phyloP scores from a whole-genome alignment of 2,113 vertebrate species.

The Apus apus region DNA sequence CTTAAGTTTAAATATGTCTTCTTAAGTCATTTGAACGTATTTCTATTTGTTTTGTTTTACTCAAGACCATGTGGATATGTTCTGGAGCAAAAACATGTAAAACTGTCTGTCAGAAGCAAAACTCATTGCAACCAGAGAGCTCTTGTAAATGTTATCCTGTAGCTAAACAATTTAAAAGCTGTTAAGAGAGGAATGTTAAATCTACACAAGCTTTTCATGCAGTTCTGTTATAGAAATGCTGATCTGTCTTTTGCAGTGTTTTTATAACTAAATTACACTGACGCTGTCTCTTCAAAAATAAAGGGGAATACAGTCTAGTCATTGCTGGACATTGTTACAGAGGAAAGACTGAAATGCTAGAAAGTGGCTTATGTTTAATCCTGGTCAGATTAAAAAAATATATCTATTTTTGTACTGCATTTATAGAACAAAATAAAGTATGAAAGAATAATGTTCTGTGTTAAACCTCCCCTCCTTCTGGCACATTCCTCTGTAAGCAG shows the following conservation, averaged over 20 bases:
- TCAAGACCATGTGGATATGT: neutral
- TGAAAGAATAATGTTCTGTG: neutral
- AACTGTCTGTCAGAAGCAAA: neutral
- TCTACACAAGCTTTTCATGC: neutral
- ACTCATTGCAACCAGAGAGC: neutral
- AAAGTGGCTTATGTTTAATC: constrained; percentile 13
- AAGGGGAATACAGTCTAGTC: neutral
- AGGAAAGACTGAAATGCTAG: neutral
- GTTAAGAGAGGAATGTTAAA: neutral
- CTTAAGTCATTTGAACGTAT: neutral
- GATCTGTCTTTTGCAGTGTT: neutral
- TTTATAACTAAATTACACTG: neutral
- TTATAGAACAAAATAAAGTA: constrained; percentile 44
- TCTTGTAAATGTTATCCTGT: neutral
- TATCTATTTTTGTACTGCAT: constrained; percentile 66
- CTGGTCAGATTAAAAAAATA: neutral
- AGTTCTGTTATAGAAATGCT: neutral
- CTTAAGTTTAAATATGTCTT: neutral
- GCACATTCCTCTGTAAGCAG: neutral
- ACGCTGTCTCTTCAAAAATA: neutral
- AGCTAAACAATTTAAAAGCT: neutral
- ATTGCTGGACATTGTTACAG: neutral
- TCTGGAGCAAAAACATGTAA: neutral
- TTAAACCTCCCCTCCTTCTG: neutral
- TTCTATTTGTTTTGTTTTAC: neutral